Conservation (phyloP, 1,140 invertebrate species). For the Leptopilina clavipes region DNA sequence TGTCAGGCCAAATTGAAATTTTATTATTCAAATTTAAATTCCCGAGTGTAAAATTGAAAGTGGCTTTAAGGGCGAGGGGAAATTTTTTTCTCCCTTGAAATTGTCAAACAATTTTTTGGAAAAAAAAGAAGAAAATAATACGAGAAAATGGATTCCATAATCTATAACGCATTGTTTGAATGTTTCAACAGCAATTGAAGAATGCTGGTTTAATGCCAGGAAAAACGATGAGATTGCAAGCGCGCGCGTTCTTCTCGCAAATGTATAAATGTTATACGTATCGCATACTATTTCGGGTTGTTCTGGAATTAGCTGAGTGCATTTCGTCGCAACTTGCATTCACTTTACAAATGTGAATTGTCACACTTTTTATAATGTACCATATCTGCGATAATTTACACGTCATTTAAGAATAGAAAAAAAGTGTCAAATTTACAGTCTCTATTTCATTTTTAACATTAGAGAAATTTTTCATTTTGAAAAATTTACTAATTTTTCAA, state of each 20-base stretch:
- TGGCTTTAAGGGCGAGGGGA: not conserved
- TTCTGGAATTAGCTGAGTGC: constrained; percentile 53
- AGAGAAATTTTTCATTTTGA: no score
- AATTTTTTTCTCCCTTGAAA: not conserved
- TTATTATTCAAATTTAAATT: no score
- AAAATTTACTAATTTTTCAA: no score
- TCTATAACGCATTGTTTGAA: constrained; percentile 47
- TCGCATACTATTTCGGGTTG: constrained; percentile 62
- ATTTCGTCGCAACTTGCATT: constrained; percentile 48
- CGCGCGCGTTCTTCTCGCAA: constrained; percentile 57
- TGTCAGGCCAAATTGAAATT: no score
- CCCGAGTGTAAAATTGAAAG: not conserved
- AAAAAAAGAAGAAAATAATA: not conserved
- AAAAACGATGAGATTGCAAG: constrained; percentile 50
- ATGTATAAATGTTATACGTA: constrained; percentile 58
- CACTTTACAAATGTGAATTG: constrained; percentile 12
- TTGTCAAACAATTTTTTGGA: not conserved
- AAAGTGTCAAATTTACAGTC: no score
- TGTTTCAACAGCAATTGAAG: constrained; percentile 54
- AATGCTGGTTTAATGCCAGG: constrained; percentile 67
- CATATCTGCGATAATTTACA: not conserved
- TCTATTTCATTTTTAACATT: no score
- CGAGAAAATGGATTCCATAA: constrained; percentile 25
- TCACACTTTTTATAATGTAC: not conserved
- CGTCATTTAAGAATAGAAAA: no score